Evolutionary conservation across 2,113 vertebrate genomes (phyloP), one percentile per base, ranked within the genome.

Genomic region (Poeciliopsis retropinna): DNA sequence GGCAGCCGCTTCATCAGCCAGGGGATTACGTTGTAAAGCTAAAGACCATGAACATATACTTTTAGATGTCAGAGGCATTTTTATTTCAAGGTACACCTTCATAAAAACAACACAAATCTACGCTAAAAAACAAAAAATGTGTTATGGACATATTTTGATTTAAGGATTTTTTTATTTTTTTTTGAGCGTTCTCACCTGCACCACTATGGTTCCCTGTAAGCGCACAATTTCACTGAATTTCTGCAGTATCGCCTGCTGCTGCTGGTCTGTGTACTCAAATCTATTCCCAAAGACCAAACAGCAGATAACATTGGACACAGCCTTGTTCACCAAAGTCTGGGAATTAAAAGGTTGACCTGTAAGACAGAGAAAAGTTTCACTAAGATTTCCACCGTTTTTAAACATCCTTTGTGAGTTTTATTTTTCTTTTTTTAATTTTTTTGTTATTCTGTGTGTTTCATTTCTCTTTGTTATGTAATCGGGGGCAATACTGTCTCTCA

Each of bases 341-440:
- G 93, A 91, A 74, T 96, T 77, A 83, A 97, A 95, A 1, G 95
- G 88, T 39, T 94, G 87, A 19, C 94, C 96, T 97, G 78, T 27
- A 76, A 63, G 72, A 84, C 0, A 60, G 31, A 44, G 10, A 29
- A 15, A 25, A 34, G 2, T 63, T 28, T 17, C 4, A 19, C 22
- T 57, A n/a, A 57, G 7, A 9, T 57, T 54, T 8, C 5, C 5
- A 54, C 7, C 0, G 10, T n/a, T 57, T 57, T 3, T n/a, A 11
- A 57, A 10, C 7, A n/a, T 3, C 9, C 61, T 30, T 8, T 31
- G 5, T 15, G 7, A 32, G 29, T 22, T 19, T n/a, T n/a, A n/a
- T n/a, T n/a, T 25, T 22, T 14, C 12, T 10, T 14, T 34, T 11
- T 37, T 37, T 11, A 1, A 13, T 0, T 13, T 15, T 15, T 32